Percentiles rank a stretch among this genome's conserved stretches.
Conservation (phyloP, 2,113 vertebrate species). For the Poeciliopsis turrubarensis region DNA sequence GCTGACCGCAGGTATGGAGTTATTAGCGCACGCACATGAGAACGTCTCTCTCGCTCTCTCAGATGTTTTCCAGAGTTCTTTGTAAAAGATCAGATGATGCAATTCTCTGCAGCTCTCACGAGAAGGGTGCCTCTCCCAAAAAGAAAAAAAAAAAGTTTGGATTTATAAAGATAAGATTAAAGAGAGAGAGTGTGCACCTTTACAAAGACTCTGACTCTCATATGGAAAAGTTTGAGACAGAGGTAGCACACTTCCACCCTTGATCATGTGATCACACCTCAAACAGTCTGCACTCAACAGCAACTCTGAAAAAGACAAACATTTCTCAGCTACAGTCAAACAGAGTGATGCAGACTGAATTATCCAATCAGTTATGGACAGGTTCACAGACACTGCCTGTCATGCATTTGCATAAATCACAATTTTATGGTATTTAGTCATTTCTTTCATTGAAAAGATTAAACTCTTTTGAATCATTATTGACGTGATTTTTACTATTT, state of each 20-base stretch:
- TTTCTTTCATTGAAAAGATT: too few relatives aligned
- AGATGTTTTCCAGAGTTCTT: conserved; percentile 17
- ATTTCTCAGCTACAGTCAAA: neutral
- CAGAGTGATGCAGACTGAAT: neutral
- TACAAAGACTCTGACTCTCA: neutral
- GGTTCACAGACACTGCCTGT: neutral
- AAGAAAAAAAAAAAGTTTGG: neutral
- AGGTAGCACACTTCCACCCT: neutral
- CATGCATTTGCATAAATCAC: neutral
- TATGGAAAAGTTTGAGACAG: neutral
- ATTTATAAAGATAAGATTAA: conserved; percentile 7
- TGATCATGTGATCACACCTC: neutral
- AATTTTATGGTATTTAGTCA: neutral
- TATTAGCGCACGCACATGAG: conserved; percentile 36
- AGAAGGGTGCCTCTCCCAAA: neutral
- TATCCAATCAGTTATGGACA: neutral
- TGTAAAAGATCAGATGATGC: conserved; percentile 35
- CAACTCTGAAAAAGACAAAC: neutral
- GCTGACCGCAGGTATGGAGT: conserved; percentile 56
- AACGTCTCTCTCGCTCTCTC: conserved; percentile 12
- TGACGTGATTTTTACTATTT: neutral
- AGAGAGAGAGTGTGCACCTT: conserved; percentile 1
- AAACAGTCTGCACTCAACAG: neutral
- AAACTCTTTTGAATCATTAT: too few relatives aligned
- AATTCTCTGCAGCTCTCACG: conserved; percentile 17